Percentiles rank a stretch among this genome's conserved stretches.
Conservation (phyloP, 2,888 invertebrate species). For the Ommatoiulus sabulosus region DNA sequence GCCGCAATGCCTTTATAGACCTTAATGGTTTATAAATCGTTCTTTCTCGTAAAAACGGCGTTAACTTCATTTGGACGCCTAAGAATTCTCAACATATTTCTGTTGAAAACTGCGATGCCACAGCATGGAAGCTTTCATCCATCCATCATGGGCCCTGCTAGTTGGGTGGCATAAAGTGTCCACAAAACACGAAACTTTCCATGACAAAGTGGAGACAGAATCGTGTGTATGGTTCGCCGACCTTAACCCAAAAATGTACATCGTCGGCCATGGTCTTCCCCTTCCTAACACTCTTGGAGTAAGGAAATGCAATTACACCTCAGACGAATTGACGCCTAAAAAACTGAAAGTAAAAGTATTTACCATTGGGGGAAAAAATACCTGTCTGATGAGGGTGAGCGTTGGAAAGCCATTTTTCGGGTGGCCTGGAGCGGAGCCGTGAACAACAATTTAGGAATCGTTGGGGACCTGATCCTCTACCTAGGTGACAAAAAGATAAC, state of each 20-base stretch:
- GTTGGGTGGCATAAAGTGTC: too few species aligned
- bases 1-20: too few species aligned
- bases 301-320: not conserved
- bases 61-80: too few species aligned
- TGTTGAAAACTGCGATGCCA: too few species aligned
- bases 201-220: not conserved
- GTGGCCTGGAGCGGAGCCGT: not conserved
- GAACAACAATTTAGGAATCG: not conserved
- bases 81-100: too few species aligned
- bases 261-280: not conserved
- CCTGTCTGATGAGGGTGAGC: not conserved
- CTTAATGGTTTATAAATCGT: too few species aligned
- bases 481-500: not conserved
- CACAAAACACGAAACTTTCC: not conserved
- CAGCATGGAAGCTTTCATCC: not conserved
- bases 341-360: slow-evolving; percentile 9
- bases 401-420: not conserved
- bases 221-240: not conserved
- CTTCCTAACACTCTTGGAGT: not conserved
- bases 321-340: not conserved
- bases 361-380: not conserved
- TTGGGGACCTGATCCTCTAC: not conserved
- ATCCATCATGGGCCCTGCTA: not conserved
- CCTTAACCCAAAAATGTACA: not conserved
- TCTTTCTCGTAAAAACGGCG: too few species aligned